phyloP scores from a whole-genome alignment of 2,797 vertebrate species.

The Crossoptilon crossoptilon region DNA sequence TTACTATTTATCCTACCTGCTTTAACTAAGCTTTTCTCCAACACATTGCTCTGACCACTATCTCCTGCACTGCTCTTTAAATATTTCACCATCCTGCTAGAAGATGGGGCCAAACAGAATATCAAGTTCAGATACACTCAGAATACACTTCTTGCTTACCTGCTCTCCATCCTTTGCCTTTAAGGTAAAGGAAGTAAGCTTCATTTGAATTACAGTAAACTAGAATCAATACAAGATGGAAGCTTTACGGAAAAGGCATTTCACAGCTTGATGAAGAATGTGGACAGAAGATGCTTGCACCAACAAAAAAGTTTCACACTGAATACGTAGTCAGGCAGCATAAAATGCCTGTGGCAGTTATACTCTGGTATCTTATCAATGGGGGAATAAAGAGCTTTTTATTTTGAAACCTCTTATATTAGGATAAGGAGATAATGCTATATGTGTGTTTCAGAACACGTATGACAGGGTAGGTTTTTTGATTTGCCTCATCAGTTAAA shows the following conservation, averaged over 20 bases:
- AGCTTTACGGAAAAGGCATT: not conserved
- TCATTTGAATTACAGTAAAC: not conserved
- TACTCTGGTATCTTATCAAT: not conserved
- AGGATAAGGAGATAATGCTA: not conserved
- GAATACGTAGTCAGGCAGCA: not conserved
- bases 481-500: not conserved
- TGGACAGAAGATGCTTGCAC: not conserved
- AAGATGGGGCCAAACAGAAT: not conserved
- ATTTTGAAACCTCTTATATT: not conserved
- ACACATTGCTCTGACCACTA: not conserved
- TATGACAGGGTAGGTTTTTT: rapidly evolving
- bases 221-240: not conserved
- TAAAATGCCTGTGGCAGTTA: not conserved
- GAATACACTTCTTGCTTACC: not conserved
- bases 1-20: not conserved
- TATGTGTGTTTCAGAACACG: rapidly evolving
- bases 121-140: not conserved
- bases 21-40: not conserved
- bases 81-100: not conserved
- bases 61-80: not conserved
- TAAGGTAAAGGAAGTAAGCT: not conserved
- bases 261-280: not conserved
- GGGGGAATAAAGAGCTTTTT: not conserved
- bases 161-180: not conserved
- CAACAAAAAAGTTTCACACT: not conserved